Base-by-base conservation (phyloP, 2,113 vertebrate genomes). In the Sylvilagus bachmani region DNA sequence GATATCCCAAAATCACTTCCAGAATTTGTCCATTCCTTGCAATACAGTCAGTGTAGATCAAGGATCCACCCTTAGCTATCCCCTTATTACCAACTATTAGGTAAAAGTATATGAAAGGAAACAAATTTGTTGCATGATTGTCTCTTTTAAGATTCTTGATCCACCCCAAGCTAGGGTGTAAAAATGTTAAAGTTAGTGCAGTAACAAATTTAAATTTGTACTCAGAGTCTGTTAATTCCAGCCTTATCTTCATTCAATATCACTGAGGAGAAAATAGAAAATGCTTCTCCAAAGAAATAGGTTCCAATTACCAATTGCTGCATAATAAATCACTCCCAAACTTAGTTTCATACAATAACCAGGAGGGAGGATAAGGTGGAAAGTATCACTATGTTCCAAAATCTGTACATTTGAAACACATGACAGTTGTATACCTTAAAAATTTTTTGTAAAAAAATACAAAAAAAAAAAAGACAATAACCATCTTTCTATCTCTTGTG, bases 251-350 rank as follows among this genome's bases (percentile, higher is more conserved):
- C 83, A 53, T 88, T 91, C 53, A 67, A 33, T 61, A 53, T 19
- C 7, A 78, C 33, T 31, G 62, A 82, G 9, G 58, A 64, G n/a
- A 81, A 96, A 85, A 88, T 0, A 51, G 11, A 89, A 95, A 82
- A 70, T 73, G 44, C 12, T 81, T 77, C 44, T 81, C 8, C 29
- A 81, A 74, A 96, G 85, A 91, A 70, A 25, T 27, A 85, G 22
- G 21, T 24, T 61, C 62, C 74, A 66, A 75, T 61, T 61, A 92
- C 67, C 44, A 66, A 71, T 2, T 33, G 55, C 22, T 73, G 5
- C 24, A 58, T 64, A 93, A 61, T 51, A 88, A 74, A 49, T n/a
- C n/a, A 79, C 38, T 14, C 36, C 24, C 77, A 92, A 44, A 51
- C 17, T 58, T 75, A 51, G 22, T 64, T 90, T 82, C 70, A 90